Evolutionary conservation across 2,797 vertebrate species (phyloP).

Genomic region (Phoeniculus purpureus): DNA sequence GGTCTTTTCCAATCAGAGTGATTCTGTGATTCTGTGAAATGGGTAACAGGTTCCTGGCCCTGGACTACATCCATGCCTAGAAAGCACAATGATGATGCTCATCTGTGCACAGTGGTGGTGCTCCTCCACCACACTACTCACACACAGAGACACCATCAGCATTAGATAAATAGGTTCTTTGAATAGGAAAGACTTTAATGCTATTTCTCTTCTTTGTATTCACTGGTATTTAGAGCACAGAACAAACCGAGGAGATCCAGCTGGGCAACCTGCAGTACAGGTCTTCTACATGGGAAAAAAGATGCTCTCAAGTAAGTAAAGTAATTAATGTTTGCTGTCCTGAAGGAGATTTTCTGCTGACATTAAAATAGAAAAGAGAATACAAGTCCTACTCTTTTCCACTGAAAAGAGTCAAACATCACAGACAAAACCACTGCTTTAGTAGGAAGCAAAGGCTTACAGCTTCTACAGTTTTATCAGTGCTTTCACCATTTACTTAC

Average conservation of each 20-base stretch:
- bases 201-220: not conserved
- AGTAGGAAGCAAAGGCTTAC: not conserved
- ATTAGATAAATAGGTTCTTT: not conserved
- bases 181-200: not conserved
- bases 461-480: not conserved
- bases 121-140: not conserved
- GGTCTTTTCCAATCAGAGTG: too few relatives aligned
- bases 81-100: not conserved
- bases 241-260: not conserved
- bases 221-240: not conserved
- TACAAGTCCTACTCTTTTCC: not conserved
- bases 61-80: not conserved
- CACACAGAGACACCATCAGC: not conserved
- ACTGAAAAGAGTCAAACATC: not conserved
- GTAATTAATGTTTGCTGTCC: not conserved
- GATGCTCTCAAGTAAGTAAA: not conserved
- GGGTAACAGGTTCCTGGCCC: not conserved
- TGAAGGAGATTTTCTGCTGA: not conserved
- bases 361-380: not conserved
- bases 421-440: not conserved
- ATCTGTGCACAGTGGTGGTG: rapidly evolving
- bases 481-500: not conserved
- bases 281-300: not conserved
- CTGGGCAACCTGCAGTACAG: not conserved
- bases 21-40: not conserved